These are phyloP conservation scores for Atherinomorus stipes DNA, from an alignment of 2,113 vertebrate genomes.

Conservation along the genomic window DNA sequence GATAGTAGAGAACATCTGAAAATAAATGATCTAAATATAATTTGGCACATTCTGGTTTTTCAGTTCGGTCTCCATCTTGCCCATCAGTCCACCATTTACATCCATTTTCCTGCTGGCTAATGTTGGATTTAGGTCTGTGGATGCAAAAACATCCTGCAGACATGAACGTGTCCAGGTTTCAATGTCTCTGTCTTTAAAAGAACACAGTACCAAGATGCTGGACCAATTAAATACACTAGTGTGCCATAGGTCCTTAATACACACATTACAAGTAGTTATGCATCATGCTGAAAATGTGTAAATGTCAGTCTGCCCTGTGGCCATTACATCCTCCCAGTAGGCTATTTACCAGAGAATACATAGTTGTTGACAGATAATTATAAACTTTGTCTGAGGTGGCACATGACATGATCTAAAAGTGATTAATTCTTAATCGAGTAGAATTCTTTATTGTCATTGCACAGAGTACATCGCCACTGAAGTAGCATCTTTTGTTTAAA, in stretches of 20 bases:
- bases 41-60: slow-evolving; percentile 47
- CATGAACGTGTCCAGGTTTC: slow-evolving; percentile 9
- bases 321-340: neutral
- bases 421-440: no score
- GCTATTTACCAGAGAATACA: no score
- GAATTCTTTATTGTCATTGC: no score
- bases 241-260: no score
- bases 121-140: slow-evolving; percentile 39
- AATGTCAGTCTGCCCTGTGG: neutral
- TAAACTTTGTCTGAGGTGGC: no score
- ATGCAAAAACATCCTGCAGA: slow-evolving; percentile 35
- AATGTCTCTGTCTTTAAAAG: slow-evolving; percentile 14
- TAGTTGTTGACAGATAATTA: no score
- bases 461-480: no score
- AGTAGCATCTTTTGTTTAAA: no score
- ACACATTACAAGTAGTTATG: no score
- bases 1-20: slow-evolving; percentile 52
- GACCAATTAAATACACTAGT: no score
- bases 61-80: slow-evolving; percentile 26
- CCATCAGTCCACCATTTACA: slow-evolving; percentile 25
- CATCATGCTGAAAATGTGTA: neutral
- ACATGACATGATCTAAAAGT: no score
- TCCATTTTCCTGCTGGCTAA: slow-evolving; percentile 47
- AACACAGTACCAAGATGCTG: slow-evolving; percentile 7
- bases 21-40: slow-evolving; percentile 53